These are phyloP conservation scores for Catocala sponsa DNA, from an alignment of 2,888 invertebrate species.

Conservation along the genomic window DNA sequence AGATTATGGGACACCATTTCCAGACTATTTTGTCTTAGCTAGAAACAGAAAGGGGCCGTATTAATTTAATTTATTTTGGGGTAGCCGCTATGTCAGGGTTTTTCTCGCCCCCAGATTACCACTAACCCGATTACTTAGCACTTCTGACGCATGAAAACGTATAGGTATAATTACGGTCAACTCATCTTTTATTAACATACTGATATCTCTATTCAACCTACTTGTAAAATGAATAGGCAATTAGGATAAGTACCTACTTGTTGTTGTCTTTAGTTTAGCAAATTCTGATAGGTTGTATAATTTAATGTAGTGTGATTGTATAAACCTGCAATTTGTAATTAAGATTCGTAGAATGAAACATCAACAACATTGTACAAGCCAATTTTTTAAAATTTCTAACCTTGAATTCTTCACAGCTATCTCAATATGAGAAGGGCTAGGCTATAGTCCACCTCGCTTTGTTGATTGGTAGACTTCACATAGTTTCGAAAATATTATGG, in stretches of 20 bases:
- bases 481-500: no score
- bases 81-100: slow-evolving; percentile 50
- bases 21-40: slow-evolving; percentile 23
- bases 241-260: neutral
- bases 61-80: slow-evolving; percentile 62
- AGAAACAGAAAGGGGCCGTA: slow-evolving; percentile 40
- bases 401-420: no score
- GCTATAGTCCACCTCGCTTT: no score
- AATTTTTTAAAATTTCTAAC: no score
- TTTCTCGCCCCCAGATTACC: slow-evolving; percentile 56
- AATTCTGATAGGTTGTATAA: no score
- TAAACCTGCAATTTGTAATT: no score
- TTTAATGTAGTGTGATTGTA: no score
- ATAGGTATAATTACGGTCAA: slow-evolving; percentile 56
- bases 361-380: no score
- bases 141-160: slow-evolving; percentile 58
- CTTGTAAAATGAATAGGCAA: neutral
- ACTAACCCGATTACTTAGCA: slow-evolving; percentile 60
- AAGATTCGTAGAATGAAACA: no score
- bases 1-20: slow-evolving; percentile 26
- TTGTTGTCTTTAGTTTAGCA: neutral
- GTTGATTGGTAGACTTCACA: no score
- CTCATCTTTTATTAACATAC: slow-evolving; percentile 49
- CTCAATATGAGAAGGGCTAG: no score
- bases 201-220: slow-evolving; percentile 31